Evolutionary conservation across 2,797 vertebrate genomes (phyloP).

Genomic region (Notolabrus celidotus): DNA sequence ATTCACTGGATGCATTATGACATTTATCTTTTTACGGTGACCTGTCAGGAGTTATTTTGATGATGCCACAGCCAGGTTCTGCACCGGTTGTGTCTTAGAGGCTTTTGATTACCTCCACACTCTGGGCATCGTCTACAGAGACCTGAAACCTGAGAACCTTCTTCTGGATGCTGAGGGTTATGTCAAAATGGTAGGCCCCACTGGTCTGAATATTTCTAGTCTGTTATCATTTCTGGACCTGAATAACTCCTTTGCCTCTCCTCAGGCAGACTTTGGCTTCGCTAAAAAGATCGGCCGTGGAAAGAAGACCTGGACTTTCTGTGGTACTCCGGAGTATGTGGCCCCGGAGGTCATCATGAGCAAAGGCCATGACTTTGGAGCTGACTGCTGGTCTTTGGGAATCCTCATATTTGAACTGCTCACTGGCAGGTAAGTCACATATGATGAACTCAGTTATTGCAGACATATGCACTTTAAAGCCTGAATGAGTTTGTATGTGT

Average conservation of each 20-base stretch:
- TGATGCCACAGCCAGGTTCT: slow-evolving; percentile 84
- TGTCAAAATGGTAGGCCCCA: slow-evolving; percentile 84
- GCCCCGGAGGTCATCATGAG: slow-evolving; percentile 89
- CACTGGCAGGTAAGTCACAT: slow-evolving; percentile 82
- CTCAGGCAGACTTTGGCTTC: slow-evolving; percentile 86
- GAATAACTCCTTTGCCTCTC: not conserved
- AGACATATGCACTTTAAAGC: too few species aligned
- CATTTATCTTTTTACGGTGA: slow-evolving; percentile 22
- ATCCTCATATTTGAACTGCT: slow-evolving; percentile 88
- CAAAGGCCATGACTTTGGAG: slow-evolving; percentile 88
- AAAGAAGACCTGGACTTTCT: slow-evolving; percentile 89
- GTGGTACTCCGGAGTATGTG: slow-evolving; percentile 88
- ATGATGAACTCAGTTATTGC: too few species aligned
- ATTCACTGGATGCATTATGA: not conserved
- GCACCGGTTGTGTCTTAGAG: slow-evolving; percentile 84
- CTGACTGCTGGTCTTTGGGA: slow-evolving; percentile 88
- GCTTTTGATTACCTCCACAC: slow-evolving; percentile 85
- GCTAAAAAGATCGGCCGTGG: slow-evolving; percentile 84
- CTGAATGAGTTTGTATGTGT: too few species aligned
- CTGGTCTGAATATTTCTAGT: not conserved
- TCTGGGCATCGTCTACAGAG: slow-evolving; percentile 83
- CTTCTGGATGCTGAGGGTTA: slow-evolving; percentile 83
- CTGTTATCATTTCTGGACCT: not conserved
- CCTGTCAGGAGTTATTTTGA: slow-evolving; percentile 81
- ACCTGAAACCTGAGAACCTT: slow-evolving; percentile 87